Percentiles rank a stretch among this genome's conserved stretches.
phyloP scores from a whole-genome alignment of 2,113 vertebrate genomes.

The Ageneiosus marmoratus region DNA sequence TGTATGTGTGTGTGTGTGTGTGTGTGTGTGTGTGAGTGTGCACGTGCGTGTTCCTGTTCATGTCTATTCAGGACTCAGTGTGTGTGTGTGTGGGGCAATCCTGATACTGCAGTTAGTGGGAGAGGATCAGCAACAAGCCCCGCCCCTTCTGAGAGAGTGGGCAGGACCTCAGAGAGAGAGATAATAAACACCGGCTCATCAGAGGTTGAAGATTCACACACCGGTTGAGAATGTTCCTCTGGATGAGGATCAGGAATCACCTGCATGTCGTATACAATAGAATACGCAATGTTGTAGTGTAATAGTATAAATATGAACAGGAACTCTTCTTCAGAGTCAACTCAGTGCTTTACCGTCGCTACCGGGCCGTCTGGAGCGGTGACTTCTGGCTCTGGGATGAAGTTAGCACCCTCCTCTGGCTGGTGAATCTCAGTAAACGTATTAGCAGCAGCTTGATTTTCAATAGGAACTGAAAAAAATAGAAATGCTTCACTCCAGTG shows the following conservation, averaged over 20 bases:
- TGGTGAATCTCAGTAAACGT: not conserved
- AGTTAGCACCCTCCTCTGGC: constrained; percentile 34
- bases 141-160: constrained; percentile 47
- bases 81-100: constrained; percentile 36
- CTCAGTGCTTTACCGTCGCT: constrained; percentile 13
- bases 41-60: not conserved
- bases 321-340: not conserved
- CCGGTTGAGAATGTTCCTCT: constrained; percentile 5
- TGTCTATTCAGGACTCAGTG: constrained; percentile 46
- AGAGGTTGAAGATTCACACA: not conserved
- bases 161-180: constrained; percentile 69
- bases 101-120: constrained; percentile 33
- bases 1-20: too few relatives aligned
- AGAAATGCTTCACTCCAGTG: not conserved
- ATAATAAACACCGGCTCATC: constrained; percentile 71
- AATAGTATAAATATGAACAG: not conserved
- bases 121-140: constrained; percentile 25
- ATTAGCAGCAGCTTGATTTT: constrained; percentile 7
- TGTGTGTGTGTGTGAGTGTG: too few relatives aligned
- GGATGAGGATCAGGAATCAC: not conserved
- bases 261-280: not conserved
- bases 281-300: not conserved
- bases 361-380: not conserved
- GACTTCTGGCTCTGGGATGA: not conserved
- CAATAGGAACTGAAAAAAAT: not conserved